Evolutionary conservation across 1,140 invertebrate genomes (phyloP).

Genomic region (Lasaia peninsularis): DNA sequence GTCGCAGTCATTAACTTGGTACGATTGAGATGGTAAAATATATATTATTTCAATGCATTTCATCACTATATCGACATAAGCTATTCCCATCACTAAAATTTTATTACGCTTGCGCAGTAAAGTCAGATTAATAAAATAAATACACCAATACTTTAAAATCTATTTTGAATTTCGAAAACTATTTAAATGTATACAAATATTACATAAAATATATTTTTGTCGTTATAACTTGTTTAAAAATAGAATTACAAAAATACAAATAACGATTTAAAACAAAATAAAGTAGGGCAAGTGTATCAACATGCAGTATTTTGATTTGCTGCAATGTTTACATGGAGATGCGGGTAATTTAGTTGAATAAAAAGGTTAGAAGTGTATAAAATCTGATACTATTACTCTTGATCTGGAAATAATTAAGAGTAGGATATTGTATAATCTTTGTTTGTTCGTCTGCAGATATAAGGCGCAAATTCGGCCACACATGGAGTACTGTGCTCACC

Average conservation of each 20-base stretch:
- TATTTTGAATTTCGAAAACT: constrained; percentile 32
- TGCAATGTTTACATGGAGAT: neutral
- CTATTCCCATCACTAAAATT: constrained; percentile 28
- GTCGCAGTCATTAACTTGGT: neutral
- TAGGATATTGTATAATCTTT: no score
- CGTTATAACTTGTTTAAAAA: neutral
- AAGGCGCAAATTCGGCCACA: no score
- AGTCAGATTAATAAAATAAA: constrained; percentile 31
- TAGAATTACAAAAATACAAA: neutral
- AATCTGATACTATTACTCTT: no score
- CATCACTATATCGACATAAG: neutral
- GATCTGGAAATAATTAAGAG: no score
- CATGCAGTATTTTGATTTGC: constrained; percentile 1
- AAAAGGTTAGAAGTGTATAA: no score
- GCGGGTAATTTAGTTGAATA: no score
- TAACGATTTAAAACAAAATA: neutral
- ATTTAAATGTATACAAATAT: neutral
- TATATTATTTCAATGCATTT: neutral
- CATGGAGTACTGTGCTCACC: no score
- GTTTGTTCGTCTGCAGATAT: no score
- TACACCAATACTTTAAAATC: constrained; percentile 28
- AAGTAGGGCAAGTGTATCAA: neutral
- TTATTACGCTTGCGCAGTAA: constrained; percentile 37
- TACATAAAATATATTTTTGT: no score
- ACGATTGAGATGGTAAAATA: neutral